Evolutionary conservation across 2,888 invertebrate genomes (phyloP).

Genomic region (Lepidochrysops patricia): DNA sequence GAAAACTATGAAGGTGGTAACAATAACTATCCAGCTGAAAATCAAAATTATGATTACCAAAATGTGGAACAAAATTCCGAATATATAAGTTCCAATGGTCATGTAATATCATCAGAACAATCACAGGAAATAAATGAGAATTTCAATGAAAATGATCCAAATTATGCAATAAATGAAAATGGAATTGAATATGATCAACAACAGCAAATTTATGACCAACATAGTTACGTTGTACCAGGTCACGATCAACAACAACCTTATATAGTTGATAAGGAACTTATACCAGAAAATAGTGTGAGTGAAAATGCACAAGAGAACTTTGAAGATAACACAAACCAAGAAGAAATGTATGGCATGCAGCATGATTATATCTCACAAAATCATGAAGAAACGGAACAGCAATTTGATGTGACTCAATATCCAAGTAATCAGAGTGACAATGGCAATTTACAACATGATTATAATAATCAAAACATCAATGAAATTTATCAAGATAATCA

Average conservation of each 20-base stretch:
- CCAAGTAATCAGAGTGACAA: constrained; percentile 17
- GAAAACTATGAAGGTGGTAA: constrained; percentile 4
- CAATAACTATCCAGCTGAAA: constrained; percentile 16
- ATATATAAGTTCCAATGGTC: neutral
- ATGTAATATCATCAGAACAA: neutral
- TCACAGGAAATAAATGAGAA: neutral
- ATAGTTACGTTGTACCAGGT: neutral
- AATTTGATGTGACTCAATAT: constrained; percentile 14
- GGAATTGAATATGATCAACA: constrained; percentile 21
- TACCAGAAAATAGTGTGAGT: neutral
- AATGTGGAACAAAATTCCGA: constrained; percentile 16
- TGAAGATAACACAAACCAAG: neutral
- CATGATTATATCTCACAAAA: constrained; percentile 10
- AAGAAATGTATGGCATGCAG: constrained; percentile 2
- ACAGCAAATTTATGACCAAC: constrained; percentile 25
- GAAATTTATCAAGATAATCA: constrained; percentile 22
- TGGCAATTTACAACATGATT: constrained; percentile 15
- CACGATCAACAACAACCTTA: neutral
- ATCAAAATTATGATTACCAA: constrained; percentile 17
- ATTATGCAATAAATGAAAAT: constrained; percentile 24
- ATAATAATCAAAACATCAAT: neutral
- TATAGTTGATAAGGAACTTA: neutral
- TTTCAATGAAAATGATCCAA: constrained; percentile 17
- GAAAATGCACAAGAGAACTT: neutral
- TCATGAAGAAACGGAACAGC: constrained; percentile 14